These are phyloP conservation scores for Aptenodytes patagonicus DNA, from an alignment of 2,113 vertebrate species.

Conservation along the genomic window DNA sequence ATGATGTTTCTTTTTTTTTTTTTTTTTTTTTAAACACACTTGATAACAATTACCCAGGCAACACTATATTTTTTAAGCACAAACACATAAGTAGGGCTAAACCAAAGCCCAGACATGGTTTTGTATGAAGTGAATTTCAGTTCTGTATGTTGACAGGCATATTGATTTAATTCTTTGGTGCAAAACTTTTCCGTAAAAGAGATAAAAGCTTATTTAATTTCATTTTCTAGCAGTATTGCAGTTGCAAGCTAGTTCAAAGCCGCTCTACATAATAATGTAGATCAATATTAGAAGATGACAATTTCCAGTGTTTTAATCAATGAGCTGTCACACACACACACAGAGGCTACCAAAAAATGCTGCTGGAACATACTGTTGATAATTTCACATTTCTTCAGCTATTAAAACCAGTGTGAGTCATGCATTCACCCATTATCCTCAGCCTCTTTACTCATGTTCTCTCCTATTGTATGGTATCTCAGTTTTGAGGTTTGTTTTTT, in stretches of 20 bases:
- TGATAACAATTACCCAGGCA: neutral
- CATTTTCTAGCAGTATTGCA: neutral
- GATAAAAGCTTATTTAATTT: neutral
- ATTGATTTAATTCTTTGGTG: neutral
- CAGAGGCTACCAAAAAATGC: neutral
- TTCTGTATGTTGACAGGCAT: neutral
- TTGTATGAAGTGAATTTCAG: neutral
- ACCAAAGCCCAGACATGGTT: neutral
- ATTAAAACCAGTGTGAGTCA: neutral
- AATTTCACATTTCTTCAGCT: conserved; percentile 16
- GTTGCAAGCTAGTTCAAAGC: neutral
- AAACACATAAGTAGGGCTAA: neutral
- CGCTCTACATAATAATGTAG: neutral
- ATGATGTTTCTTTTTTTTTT: neutral
- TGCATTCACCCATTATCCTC: neutral
- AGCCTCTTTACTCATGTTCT: neutral
- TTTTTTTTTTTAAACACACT: neutral
- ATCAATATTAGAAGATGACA: neutral
- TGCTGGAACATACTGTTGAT: neutral
- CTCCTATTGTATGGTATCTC: neutral
- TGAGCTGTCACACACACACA: neutral
- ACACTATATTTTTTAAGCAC: neutral
- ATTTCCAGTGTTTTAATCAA: neutral
- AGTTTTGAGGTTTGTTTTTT: neutral
- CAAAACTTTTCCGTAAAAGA: neutral